Conservation (phyloP, 2,888 invertebrate species). For the Xiphydria camelus region DNA sequence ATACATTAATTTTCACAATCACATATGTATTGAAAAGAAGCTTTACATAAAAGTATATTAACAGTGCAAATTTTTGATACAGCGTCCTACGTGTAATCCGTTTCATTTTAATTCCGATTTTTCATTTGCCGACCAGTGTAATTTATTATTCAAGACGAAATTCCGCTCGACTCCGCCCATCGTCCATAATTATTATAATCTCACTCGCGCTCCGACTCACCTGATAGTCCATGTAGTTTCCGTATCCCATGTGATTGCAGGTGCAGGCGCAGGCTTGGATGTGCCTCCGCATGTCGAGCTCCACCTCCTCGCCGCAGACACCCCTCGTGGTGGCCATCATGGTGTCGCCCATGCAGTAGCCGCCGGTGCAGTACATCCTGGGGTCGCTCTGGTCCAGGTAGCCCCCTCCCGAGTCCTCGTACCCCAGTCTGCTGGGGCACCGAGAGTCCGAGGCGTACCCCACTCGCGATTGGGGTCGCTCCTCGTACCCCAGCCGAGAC, state of each 20-base stretch:
- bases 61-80: too few species aligned
- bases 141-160: neutral
- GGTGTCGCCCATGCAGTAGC: constrained; percentile 57
- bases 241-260: constrained; percentile 93
- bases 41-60: too few species aligned
- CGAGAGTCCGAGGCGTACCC: constrained; percentile 53
- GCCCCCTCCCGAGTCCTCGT: constrained; percentile 51
- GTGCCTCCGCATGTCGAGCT: constrained; percentile 84
- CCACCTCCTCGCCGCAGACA: constrained; percentile 65
- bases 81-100: too few species aligned
- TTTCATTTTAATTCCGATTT: too few species aligned
- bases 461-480: constrained; percentile 52
- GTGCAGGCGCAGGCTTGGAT: constrained; percentile 88
- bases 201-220: constrained; percentile 61
- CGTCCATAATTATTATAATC: neutral
- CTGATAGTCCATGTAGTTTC: constrained; percentile 90
- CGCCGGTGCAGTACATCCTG: constrained; percentile 55
- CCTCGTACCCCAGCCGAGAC: constrained; percentile 53
- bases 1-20: too few species aligned
- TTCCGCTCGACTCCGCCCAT: neutral
- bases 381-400: constrained; percentile 54
- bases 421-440: constrained; percentile 53
- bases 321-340: constrained; percentile 57
- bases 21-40: too few species aligned
- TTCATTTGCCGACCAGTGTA: too few species aligned